Base-by-base conservation (phyloP, 2,888 invertebrate genomes). In the Philhelius pedissequus region DNA sequence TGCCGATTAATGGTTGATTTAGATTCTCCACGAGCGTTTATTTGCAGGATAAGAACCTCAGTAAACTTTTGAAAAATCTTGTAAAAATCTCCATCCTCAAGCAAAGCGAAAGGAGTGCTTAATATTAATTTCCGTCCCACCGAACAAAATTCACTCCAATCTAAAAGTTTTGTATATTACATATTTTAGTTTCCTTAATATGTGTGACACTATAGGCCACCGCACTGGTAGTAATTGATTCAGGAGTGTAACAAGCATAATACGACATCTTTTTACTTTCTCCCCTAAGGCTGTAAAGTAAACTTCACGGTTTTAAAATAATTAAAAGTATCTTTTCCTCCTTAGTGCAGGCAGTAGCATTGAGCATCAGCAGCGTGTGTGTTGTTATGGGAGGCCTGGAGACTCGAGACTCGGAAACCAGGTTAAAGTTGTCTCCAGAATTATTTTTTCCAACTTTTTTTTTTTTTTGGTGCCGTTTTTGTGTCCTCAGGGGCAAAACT, bases 261-360 rank as follows among this genome's bases (percentile, higher is more conserved):
- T 43, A 62, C 62, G 27, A 76, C 50, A 66, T 30, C 56, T 50
- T 50, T 35, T 43, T 32, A 52, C 25, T 56, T 43, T 50, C 27
- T 48, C 62, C 75, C 60, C 58, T 64, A 69, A 48, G 76, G 43
- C 13, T 13, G 9, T 18, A 15, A 66, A 45, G 58, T 71, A 71
- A 43, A 62, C 81, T 81, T 76, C 60, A 71, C 20, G 64, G 76
- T 71, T 76, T 76, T 81, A 76, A 71, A 81, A 81, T 76, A 76
- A 81, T 81, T 81, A 81, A 81, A 81, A 76, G 38, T 71, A 45
- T 32, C 25, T 22, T 38, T 32, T 30, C 18, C 35, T 35, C 20
- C 40, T 69, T 40, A 52, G 54, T 45, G 20, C 18, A 38, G 18
- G 18, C 35, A 32, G 11, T 11, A 56, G 43, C 27, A 40, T 35